Base-by-base conservation (phyloP, 2,113 vertebrate species). In the Tympanuchus pallidicinctus region DNA sequence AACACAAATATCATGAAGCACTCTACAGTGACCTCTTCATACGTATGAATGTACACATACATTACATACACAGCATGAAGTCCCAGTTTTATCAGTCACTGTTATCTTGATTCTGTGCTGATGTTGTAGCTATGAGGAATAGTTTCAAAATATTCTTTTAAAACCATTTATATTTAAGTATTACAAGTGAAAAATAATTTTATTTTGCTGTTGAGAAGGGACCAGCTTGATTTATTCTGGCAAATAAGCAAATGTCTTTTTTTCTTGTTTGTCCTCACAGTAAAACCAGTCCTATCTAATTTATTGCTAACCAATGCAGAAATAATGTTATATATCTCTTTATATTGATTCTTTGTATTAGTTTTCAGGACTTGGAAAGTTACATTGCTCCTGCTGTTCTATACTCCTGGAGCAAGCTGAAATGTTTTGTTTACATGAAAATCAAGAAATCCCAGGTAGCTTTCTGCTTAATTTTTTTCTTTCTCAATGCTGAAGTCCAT, bases 191-290 rank as follows among this genome's bases (percentile, higher is more conserved):
- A 25, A 43, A 69, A 47, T 22, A 38, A 45, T 36, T 67, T 38
- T 42, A 8, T 16, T 84, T 80, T 47, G 0, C 13, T 80, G 70
- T 5, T 81, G 16, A 22, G 19, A 25, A 10, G 57, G 61, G 40
- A 40, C 2, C 13, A 57, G 32, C 8, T 16, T 52, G 78, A 82
- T 56, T 74, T 73, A 48, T 24, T 83, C 63, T 69, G 64, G 50
- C 16, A 77, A 36, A 38, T 30, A n/a, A 40, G 3, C 32, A 1
- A 63, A 27, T 38, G 15, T 65, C 0, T 0, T 25, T 45, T 19
- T 71, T 19, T 71, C 32, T 42, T 69, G 52, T 43, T 40, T 22
- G 7, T 2, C 13, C 8, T 40, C 11, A 60, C 22, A 82, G 25
- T 48, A 60, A 70, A 92, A 61, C 11, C 36, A 24, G 60, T 70